phyloP scores from a whole-genome alignment of 2,797 vertebrate species.

The Sebastes dallii region DNA sequence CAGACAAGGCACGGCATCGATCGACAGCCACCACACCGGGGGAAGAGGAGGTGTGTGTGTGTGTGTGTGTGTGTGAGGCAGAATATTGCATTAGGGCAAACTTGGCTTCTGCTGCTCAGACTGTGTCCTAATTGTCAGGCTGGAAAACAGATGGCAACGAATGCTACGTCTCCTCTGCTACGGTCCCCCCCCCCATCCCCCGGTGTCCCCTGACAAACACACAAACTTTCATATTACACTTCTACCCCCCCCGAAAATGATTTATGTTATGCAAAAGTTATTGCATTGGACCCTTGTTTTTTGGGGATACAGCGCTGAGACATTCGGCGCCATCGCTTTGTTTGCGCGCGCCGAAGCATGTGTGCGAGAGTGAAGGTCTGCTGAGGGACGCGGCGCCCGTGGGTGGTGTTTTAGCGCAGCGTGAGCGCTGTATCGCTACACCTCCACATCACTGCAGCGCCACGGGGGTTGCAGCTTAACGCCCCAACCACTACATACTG shows the following conservation, averaged over 20 bases:
- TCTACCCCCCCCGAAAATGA: constrained; percentile 44
- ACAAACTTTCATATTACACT: constrained; percentile 38
- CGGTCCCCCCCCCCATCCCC: background rate
- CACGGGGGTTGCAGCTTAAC: constrained; percentile 64
- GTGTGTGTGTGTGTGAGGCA: constrained; percentile 8
- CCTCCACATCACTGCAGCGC: constrained; percentile 53
- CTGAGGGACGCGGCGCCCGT: constrained; percentile 61
- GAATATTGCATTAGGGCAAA: constrained; percentile 65
- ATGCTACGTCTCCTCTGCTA: constrained; percentile 42
- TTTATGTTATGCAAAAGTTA: constrained; percentile 67
- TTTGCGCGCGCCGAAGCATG: background rate
- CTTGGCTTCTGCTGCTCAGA: constrained; percentile 62
- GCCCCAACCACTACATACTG: constrained; percentile 29
- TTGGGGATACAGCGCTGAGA: no score
- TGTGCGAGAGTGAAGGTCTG: constrained; percentile 56
- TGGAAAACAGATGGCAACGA: constrained; percentile 67
- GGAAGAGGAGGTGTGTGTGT: background rate
- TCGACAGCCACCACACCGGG: constrained; percentile 42
- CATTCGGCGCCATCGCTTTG: background rate
- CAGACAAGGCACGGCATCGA: constrained; percentile 71
- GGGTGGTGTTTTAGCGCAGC: constrained; percentile 64
- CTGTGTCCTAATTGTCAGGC: constrained; percentile 69
- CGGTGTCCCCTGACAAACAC: constrained; percentile 9
- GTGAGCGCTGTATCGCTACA: constrained; percentile 47
- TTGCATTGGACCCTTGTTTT: constrained; percentile 65